These are phyloP conservation scores for Mesitornis unicolor DNA, from an alignment of 2,113 vertebrate species.

Conservation along the genomic window DNA sequence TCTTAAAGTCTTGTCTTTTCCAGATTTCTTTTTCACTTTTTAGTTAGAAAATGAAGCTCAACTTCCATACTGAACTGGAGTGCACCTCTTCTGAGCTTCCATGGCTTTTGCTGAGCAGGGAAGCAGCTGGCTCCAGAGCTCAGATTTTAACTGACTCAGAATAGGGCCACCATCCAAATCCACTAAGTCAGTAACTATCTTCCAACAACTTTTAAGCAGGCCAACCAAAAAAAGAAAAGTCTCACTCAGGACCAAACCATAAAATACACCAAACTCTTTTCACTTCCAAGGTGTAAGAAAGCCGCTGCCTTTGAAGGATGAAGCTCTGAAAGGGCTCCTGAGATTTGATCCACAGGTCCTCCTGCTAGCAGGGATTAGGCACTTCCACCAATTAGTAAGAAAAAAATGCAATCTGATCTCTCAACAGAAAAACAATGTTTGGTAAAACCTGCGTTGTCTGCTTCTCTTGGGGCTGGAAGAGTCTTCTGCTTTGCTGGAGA, in stretches of 20 bases:
- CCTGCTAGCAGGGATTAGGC: not conserved
- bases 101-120: not conserved
- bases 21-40: not conserved
- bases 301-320: not conserved
- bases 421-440: not conserved
- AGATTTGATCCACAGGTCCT: not conserved
- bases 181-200: not conserved
- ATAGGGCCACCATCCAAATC: not conserved
- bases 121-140: not conserved
- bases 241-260: not conserved
- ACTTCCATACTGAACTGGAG: not conserved
- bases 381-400: not conserved
- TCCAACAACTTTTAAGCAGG: not conserved
- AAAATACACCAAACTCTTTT: not conserved
- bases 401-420: not conserved
- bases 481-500: not conserved
- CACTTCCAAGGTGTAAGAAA: rapidly evolving
- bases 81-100: not conserved
- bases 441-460: not conserved
- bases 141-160: not conserved
- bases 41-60: not conserved
- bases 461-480: not conserved
- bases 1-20: not conserved
- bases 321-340: not conserved
- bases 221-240: not conserved